Evolutionary conservation across 2,113 vertebrate species (phyloP).

Genomic region (Onychorhynchus coronatus): DNA sequence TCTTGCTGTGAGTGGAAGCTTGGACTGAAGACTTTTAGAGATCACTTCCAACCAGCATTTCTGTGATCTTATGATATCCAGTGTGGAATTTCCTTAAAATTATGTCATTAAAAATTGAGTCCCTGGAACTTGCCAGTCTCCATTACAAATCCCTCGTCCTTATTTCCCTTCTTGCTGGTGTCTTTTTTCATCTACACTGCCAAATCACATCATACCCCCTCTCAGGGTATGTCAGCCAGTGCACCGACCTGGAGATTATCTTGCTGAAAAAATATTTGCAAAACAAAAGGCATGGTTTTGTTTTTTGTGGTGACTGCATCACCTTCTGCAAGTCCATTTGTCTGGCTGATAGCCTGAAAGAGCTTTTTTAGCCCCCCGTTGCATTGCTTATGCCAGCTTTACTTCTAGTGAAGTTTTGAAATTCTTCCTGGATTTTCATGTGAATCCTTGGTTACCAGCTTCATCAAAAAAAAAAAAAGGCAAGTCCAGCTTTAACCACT

Average conservation of each 20-base stretch:
- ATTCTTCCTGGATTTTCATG: background rate
- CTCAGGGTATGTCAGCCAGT: background rate
- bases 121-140: constrained; percentile 15
- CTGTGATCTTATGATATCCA: constrained; percentile 52
- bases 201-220: background rate
- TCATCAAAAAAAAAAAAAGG: background rate
- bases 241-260: background rate
- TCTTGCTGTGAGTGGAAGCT: constrained; percentile 3
- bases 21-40: background rate
- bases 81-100: constrained; percentile 61
- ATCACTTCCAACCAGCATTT: constrained; percentile 8
- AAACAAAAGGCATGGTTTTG: background rate
- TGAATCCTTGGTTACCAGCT: background rate
- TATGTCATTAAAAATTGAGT: constrained; percentile 38
- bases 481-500: background rate
- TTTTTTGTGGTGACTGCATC: background rate
- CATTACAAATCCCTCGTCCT: constrained; percentile 43
- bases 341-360: background rate
- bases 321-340: background rate
- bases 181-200: background rate
- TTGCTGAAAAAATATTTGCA: background rate
- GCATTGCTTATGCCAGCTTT: background rate
- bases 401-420: background rate
- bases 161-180: constrained; percentile 23
- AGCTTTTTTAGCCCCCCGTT: background rate